Conservation (phyloP, 37 sponge, comb jelly and placozoan species). For the Cliona cf. orientalis region DNA sequence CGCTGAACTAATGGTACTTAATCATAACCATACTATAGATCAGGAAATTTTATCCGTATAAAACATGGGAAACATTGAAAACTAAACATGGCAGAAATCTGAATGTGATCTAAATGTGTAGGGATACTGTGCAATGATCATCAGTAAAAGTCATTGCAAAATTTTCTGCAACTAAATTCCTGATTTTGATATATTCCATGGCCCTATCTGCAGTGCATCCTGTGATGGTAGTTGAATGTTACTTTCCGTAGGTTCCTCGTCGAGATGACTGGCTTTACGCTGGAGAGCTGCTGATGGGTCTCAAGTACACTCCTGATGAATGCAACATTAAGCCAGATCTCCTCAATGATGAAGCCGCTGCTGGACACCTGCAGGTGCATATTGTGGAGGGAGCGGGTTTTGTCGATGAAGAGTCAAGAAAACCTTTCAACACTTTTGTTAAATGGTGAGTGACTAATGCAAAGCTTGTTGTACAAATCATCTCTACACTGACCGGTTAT, state of each 20-base stretch:
- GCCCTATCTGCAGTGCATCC: too few species aligned
- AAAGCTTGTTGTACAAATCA: background rate
- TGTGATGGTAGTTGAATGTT: too few species aligned
- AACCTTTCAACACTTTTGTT: conserved; percentile 58
- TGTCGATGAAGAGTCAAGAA: conserved; percentile 37
- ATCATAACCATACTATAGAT: too few species aligned
- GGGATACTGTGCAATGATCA: background rate
- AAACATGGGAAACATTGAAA: too few species aligned
- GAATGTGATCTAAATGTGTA: too few species aligned
- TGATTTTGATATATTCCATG: too few species aligned
- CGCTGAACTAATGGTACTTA: conserved; percentile 71
- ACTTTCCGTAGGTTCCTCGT: conserved; percentile 27
- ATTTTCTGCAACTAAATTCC: background rate
- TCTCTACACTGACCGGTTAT: too few species aligned
- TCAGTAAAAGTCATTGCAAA: background rate
- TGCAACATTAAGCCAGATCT: background rate
- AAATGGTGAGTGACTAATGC: conserved; percentile 53
- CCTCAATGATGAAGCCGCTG: background rate
- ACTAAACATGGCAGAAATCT: too few species aligned
- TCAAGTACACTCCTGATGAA: conserved; percentile 52
- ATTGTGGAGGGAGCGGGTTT: conserved; percentile 72
- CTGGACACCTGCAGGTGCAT: conserved; percentile 65
- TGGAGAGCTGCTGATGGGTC: conserved; percentile 68
- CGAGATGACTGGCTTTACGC: conserved; percentile 26
- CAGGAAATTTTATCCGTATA: too few species aligned